These are phyloP conservation scores for Pseudonaja textilis DNA, from an alignment of 2,113 vertebrate genomes.

Conservation along the genomic window DNA sequence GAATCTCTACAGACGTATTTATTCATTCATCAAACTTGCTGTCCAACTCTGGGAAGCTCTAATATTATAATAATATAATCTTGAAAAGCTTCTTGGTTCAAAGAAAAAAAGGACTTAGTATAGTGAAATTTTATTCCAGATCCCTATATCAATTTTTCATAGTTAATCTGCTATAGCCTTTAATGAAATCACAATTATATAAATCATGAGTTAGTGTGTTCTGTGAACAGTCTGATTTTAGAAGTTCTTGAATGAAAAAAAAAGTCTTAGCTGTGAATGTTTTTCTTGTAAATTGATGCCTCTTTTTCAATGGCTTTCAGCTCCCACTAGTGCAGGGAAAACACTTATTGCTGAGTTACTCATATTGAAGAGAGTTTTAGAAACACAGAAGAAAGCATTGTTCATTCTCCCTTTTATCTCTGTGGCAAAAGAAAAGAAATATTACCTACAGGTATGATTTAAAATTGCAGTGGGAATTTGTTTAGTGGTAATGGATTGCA, in stretches of 20 bases:
- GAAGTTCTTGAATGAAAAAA: not conserved
- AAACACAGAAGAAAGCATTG: conserved; percentile 90
- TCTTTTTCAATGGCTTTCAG: conserved; percentile 61
- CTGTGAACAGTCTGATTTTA: not conserved
- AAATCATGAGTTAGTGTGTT: not conserved
- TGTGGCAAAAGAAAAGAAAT: conserved; percentile 96
- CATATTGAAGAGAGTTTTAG: conserved; percentile 90
- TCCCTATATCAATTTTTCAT: not conserved
- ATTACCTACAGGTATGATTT: conserved; percentile 84
- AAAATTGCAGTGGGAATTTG: not conserved
- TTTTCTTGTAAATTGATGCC: not conserved
- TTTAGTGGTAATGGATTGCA: not conserved
- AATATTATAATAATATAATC: not conserved
- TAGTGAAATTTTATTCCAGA: not conserved
- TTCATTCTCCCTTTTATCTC: conserved; percentile 96
- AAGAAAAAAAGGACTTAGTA: not conserved
- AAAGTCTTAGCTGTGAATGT: not conserved
- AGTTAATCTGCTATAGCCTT: not conserved
- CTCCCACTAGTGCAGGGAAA: conserved; percentile 97
- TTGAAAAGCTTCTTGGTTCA: not conserved
- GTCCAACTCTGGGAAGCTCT: not conserved
- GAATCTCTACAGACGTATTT: too few relatives aligned
- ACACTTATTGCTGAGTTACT: conserved; percentile 94
- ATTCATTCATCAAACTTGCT: not conserved
- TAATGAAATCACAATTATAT: not conserved